These are phyloP conservation scores for Trachelus iudaicus DNA, from an alignment of 2,888 invertebrate species.

Conservation along the genomic window DNA sequence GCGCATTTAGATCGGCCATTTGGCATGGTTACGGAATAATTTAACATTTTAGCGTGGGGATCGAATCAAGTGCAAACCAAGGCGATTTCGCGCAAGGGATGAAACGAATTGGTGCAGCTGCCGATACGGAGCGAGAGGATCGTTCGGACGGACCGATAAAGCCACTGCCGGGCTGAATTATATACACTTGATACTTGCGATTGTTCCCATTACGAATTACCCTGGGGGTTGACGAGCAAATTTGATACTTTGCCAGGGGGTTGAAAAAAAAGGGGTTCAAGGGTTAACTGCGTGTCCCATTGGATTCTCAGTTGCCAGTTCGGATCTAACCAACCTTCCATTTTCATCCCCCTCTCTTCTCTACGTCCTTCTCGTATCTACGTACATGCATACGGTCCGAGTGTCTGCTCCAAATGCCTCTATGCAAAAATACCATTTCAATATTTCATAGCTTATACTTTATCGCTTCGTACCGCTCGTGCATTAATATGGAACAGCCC, in stretches of 20 bases:
- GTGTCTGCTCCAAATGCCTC: background rate
- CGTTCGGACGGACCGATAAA: conserved; percentile 21
- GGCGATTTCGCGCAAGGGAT: conserved; percentile 25
- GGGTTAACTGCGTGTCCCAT: background rate
- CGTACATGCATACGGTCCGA: background rate
- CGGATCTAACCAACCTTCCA: background rate
- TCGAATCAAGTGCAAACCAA: conserved; percentile 43
- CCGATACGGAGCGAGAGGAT: background rate
- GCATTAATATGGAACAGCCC: conserved; percentile 22
- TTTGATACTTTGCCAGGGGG: background rate
- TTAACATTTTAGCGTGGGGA: conserved; percentile 49
- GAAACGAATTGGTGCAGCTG: background rate
- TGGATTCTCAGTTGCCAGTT: background rate
- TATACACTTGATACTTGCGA: conserved; percentile 16
- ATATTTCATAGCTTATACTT: conserved; percentile 47
- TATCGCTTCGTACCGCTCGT: conserved; percentile 36
- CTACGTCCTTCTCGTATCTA: background rate
- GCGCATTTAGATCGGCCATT: conserved; percentile 60
- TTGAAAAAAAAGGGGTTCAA: background rate
- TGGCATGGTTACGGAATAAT: conserved; percentile 56
- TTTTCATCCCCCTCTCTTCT: background rate
- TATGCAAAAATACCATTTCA: conserved; percentile 42
- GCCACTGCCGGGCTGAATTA: conserved; percentile 38
- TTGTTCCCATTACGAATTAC: conserved; percentile 37
- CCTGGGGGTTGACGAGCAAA: background rate